phyloP scores from a whole-genome alignment of 2,888 invertebrate species.

The Bellardia pandia region DNA sequence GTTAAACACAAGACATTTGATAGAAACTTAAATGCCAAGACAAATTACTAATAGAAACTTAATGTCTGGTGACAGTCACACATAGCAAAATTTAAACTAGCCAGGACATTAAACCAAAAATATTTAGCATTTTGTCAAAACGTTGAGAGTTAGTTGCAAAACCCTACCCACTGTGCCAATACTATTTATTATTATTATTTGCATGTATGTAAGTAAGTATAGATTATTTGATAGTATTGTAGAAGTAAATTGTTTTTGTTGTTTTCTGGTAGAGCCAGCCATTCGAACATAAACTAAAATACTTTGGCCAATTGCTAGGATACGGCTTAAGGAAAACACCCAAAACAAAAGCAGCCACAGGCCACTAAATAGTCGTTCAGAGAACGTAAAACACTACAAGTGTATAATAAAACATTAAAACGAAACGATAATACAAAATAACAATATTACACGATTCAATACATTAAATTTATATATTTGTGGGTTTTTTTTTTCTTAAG shows the following conservation, averaged over 20 bases:
- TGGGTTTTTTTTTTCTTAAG: not conserved
- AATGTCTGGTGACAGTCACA: too few species aligned
- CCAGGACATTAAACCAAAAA: not conserved
- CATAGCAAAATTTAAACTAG: not conserved
- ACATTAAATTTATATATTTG: not conserved
- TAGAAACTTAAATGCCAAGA: too few species aligned
- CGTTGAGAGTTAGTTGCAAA: not conserved
- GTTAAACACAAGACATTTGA: too few species aligned
- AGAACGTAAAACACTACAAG: conserved; percentile 74
- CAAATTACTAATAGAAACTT: too few species aligned
- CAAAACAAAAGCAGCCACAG: conserved; percentile 75
- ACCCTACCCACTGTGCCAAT: conserved; percentile 47
- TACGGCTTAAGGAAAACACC: conserved; percentile 77
- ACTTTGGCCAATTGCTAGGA: conserved; percentile 80
- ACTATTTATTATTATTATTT: not conserved
- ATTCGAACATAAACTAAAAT: conserved; percentile 62
- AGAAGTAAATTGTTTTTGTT: conserved; percentile 29
- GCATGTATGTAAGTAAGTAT: not conserved
- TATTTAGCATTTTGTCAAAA: not conserved
- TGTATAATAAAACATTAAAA: conserved; percentile 59
- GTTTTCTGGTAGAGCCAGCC: conserved; percentile 21
- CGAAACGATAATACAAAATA: conserved; percentile 24
- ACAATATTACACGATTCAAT: conserved; percentile 8
- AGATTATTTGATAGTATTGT: conserved; percentile 38
- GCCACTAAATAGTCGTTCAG: conserved; percentile 74